Evolutionary conservation across 2,113 vertebrate species (phyloP).

Genomic region (Hiodon alosoides): DNA sequence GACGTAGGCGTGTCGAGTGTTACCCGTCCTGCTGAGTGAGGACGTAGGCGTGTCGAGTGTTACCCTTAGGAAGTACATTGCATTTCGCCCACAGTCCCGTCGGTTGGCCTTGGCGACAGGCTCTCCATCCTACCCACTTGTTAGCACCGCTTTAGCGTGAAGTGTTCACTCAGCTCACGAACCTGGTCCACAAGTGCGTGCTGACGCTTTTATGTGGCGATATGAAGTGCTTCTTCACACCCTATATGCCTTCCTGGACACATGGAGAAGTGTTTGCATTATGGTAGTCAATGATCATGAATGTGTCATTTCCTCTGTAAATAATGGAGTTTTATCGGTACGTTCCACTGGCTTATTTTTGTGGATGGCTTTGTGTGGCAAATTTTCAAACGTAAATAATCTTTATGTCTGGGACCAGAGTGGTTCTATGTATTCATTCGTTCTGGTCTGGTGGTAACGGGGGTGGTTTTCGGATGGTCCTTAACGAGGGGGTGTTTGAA

Average conservation of each 20-base stretch:
- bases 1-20: too few species aligned
- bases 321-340: background rate
- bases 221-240: constrained; percentile 43
- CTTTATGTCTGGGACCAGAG: background rate
- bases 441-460: too few species aligned
- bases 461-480: too few species aligned
- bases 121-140: background rate
- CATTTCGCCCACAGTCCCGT: too few species aligned
- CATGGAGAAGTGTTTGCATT: background rate
- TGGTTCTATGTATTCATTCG: too few species aligned
- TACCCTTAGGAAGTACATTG: background rate
- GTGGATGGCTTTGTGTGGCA: background rate
- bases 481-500: too few species aligned
- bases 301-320: constrained; percentile 31
- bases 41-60: too few species aligned
- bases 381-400: background rate
- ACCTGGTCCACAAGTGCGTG: constrained; percentile 31
- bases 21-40: too few species aligned
- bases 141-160: background rate
- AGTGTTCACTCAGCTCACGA: constrained; percentile 11
- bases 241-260: background rate
- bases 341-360: background rate
- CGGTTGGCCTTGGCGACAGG: too few species aligned
- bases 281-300: background rate
- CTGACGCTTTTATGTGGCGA: constrained; percentile 30